These are phyloP conservation scores for Protophormia terraenovae DNA, from an alignment of 2,888 invertebrate genomes.

Conservation along the genomic window DNA sequence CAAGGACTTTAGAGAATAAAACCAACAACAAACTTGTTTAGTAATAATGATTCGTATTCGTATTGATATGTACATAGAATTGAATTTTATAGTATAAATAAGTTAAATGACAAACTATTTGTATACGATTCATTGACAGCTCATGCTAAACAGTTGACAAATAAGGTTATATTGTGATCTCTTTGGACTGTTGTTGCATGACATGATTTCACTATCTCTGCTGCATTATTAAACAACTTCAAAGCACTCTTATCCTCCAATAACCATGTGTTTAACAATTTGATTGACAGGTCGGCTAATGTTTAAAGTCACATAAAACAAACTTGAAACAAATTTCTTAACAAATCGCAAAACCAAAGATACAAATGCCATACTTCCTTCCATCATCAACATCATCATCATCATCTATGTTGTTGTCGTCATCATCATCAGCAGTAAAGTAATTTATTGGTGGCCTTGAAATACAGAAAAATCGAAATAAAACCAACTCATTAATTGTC, in stretches of 20 bases:
- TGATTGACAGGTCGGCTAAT: slow-evolving; percentile 64
- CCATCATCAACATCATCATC: slow-evolving; percentile 29
- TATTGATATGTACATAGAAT: not conserved
- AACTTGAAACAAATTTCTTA: slow-evolving; percentile 46
- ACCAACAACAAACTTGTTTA: not conserved
- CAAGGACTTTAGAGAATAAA: not conserved
- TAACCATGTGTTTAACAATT: slow-evolving; percentile 37
- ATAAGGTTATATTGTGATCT: slow-evolving; percentile 61
- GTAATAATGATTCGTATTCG: not conserved
- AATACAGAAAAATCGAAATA: slow-evolving; percentile 32
- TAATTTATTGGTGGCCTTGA: slow-evolving; percentile 50
- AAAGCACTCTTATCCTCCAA: slow-evolving; percentile 49
- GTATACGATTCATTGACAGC: slow-evolving; percentile 62
- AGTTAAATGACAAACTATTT: slow-evolving; percentile 61
- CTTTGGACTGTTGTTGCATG: slow-evolving; percentile 32
- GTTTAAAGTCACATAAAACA: slow-evolving; percentile 51
- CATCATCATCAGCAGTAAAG: slow-evolving; percentile 14
- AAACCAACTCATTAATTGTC: slow-evolving; percentile 48
- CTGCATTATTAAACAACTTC: slow-evolving; percentile 58
- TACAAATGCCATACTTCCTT: slow-evolving; percentile 33
- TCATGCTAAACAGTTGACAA: slow-evolving; percentile 68
- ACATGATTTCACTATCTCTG: slow-evolving; percentile 38
- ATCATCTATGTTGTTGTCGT: no score
- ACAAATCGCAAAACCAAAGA: slow-evolving; percentile 23
- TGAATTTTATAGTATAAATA: slow-evolving; percentile 5